Conservation (phyloP, 2,797 vertebrate species). For the Sebastes cheni region DNA sequence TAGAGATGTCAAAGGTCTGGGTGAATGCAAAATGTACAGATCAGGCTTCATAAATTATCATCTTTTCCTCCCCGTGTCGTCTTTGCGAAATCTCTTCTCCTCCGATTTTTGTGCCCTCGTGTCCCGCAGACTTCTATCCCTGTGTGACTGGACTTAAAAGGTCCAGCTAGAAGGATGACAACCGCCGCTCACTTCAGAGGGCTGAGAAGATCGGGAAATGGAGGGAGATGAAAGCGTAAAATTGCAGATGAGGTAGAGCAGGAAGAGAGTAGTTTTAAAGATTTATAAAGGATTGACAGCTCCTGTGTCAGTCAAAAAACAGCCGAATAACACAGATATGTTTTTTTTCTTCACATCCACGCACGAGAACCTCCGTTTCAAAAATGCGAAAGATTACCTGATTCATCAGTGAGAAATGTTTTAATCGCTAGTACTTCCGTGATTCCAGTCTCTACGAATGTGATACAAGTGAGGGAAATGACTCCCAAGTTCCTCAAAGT, state of each 20-base stretch:
- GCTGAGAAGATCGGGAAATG: constrained; percentile 48
- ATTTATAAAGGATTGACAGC: constrained; percentile 63
- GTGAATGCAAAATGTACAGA: constrained; percentile 42
- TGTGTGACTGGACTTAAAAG: constrained; percentile 73
- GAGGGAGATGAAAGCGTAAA: constrained; percentile 61
- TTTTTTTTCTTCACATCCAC: constrained; percentile 21
- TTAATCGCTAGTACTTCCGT: constrained; percentile 3
- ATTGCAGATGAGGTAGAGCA: constrained; percentile 68
- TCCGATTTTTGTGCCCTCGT: constrained; percentile 29
- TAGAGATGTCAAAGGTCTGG: constrained; percentile 10
- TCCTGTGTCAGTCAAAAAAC: constrained; percentile 44
- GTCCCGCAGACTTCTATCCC: constrained; percentile 43
- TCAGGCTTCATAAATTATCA: constrained; percentile 51
- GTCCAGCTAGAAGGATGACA: constrained; percentile 66
- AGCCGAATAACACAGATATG: constrained; percentile 12
- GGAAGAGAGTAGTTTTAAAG: constrained; percentile 64
- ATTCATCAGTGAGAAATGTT: constrained; percentile 23
- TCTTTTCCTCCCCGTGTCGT: constrained; percentile 22
- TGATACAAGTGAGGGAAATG: constrained; percentile 9
- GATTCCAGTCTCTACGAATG: not conserved
- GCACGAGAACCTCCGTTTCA: not conserved
- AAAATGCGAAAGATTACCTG: constrained; percentile 16
- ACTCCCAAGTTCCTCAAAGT: not conserved
- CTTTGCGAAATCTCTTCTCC: constrained; percentile 37
- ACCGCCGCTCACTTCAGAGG: constrained; percentile 67